Evolutionary conservation across 2,113 vertebrate species (phyloP), one percentile per base, ranked within the genome.

Genomic region (Mus pahari): DNA sequence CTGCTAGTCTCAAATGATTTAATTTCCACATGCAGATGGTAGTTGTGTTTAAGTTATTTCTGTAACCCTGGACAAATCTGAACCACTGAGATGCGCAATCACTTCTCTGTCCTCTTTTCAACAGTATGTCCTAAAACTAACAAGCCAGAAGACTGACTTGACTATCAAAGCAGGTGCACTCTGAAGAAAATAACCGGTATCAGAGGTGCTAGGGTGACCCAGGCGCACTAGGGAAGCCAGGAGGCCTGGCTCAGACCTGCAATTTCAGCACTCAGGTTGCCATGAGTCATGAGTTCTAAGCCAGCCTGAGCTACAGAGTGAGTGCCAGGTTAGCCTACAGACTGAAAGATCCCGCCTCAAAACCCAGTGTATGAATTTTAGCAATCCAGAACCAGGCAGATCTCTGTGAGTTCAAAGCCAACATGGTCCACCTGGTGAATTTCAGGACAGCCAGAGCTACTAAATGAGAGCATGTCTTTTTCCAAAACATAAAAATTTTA

Each of bases 101-200:
- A 58, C 60, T 66, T 89, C 22, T 62, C 86, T 55, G 53, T 86
- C 79, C 70, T 50, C 58, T 86, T 89, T 77, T 73, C 31, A 84
- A 74, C 77, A 36, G 0, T 16, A 28, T 36, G 50, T 42, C 58
- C 86, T 94, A 66, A 89, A 83, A 81, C 50, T 74, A 89, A 74
- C 12, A 60, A n/a, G 16, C 3, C 1, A 19, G 45, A 91, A 92
- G 62, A 48, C 20, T 4, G 36, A 84, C 77, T 78, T 92, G 31
- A 31, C 4, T 26, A 3, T 68, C 75, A 83, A 20, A 74, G 64
- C 7, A n/a, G 28, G 73, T 71, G 75, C 74, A n/a, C 55, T 75
- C 88, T 94, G 58, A 53, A 77, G 71, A 73, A 74, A 68, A 48
- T 33, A 16, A 20, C 87, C 42, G 39, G 71, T 42, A 42, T 4